phyloP scores from a whole-genome alignment of 2,888 invertebrate genomes.

The Seira ritae region DNA sequence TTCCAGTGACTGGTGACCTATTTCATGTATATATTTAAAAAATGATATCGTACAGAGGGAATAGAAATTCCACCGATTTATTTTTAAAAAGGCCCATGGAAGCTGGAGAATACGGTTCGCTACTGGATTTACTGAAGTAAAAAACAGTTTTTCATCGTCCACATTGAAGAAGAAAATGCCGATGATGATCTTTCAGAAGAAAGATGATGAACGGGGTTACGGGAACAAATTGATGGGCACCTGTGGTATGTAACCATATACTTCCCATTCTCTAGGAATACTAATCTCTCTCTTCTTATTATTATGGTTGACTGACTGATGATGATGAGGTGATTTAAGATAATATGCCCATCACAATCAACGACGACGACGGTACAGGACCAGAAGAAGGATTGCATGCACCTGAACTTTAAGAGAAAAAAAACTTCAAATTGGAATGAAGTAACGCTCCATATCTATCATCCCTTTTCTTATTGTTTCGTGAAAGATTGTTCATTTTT shows the following conservation, averaged over 20 bases:
- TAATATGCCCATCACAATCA: constrained; percentile 34
- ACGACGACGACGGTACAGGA: not conserved
- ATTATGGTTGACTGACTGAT: constrained; percentile 63
- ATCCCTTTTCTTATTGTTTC: constrained; percentile 9
- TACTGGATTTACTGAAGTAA: not conserved
- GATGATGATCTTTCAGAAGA: not conserved
- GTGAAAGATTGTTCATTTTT: not conserved
- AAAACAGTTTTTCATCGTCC: not conserved
- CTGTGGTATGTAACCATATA: constrained; percentile 55
- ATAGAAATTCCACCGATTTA: too few relatives aligned
- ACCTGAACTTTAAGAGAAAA: constrained; percentile 44
- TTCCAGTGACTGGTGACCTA: constrained; percentile 28
- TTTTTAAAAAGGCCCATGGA: constrained; percentile 12
- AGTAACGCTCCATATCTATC: constrained; percentile 2
- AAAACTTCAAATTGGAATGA: constrained; percentile 9
- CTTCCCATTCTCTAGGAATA: constrained; percentile 20
- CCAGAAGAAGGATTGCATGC: constrained; percentile 30
- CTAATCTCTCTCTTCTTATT: constrained; percentile 49
- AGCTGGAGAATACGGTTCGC: constrained; percentile 1
- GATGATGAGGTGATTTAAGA: constrained; percentile 61
- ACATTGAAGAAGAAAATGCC: not conserved
- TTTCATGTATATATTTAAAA: not conserved
- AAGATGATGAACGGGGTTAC: constrained; percentile 24
- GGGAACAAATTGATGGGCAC: constrained; percentile 62
- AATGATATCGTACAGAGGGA: too few relatives aligned